Evolutionary conservation across 2,113 vertebrate genomes (phyloP).

Genomic region (Prochilodus magdalenae): DNA sequence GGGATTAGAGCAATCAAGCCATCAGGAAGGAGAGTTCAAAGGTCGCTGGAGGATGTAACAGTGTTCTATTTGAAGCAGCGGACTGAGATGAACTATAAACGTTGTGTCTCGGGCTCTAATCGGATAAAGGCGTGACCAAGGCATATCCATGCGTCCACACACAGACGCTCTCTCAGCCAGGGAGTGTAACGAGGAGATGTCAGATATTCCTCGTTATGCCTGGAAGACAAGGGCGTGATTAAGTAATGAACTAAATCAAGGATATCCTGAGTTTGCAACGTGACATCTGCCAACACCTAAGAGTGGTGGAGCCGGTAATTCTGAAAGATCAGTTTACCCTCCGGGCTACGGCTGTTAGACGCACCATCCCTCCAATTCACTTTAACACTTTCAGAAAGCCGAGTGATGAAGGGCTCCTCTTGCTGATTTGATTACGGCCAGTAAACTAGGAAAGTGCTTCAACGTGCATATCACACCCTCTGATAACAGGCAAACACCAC

Average conservation of each 20-base stretch:
- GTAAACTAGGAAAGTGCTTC: slow-evolving; percentile 31
- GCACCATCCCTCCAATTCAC: slow-evolving; percentile 18
- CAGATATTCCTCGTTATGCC: not conserved
- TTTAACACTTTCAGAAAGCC: slow-evolving; percentile 10
- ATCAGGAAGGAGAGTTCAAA: not conserved
- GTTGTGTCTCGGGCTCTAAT: not conserved
- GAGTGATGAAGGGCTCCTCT: slow-evolving; percentile 28
- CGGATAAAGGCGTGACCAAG: not conserved
- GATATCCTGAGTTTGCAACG: slow-evolving; percentile 30
- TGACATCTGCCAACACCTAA: slow-evolving; percentile 12
- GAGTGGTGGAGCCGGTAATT: not conserved
- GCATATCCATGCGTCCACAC: not conserved
- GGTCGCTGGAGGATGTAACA: not conserved
- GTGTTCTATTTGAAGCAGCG: not conserved
- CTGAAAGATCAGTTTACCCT: slow-evolving; percentile 3
- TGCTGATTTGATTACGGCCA: slow-evolving; percentile 38
- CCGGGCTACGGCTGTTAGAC: not conserved
- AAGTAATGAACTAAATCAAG: slow-evolving; percentile 23
- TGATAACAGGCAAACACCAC: not conserved
- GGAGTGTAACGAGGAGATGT: not conserved
- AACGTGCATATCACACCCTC: slow-evolving; percentile 16
- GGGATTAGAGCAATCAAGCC: not conserved
- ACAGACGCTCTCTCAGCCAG: not conserved
- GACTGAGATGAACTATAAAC: not conserved
- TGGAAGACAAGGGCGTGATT: slow-evolving; percentile 10